A percentile compares a stretch with the other conserved stretches of the same genome.
These are phyloP conservation scores for Vulpes ferrilata DNA, from an alignment of 2,113 vertebrate genomes.

Conservation along the genomic window DNA sequence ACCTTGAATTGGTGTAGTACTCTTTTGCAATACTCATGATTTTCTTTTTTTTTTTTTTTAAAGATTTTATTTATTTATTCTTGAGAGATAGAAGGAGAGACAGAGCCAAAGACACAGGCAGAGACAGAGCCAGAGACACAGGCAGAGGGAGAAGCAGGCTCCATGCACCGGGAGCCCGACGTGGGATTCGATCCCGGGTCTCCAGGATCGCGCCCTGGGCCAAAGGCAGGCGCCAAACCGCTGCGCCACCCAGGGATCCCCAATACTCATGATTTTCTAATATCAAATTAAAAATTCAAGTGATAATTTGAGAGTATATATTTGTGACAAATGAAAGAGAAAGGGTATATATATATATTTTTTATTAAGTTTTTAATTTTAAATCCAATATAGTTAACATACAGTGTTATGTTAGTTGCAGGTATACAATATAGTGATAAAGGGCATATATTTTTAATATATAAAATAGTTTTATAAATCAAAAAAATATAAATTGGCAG, in stretches of 20 bases:
- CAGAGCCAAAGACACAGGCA: too few relatives aligned
- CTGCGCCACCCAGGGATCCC: too few relatives aligned
- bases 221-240: too few relatives aligned
- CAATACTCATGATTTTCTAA: neutral
- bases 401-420: neutral
- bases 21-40: neutral
- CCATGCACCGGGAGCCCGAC: too few relatives aligned
- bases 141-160: too few relatives aligned
- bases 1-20: neutral
- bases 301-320: neutral
- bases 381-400: neutral
- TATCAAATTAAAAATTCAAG: constrained; percentile 13
- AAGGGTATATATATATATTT: neutral
- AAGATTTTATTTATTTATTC: too few relatives aligned
- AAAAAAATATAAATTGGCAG: constrained; percentile 34
- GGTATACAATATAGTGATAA: neutral
- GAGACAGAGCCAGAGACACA: too few relatives aligned
- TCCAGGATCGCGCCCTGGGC: too few relatives aligned
- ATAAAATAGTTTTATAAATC: constrained; percentile 24
- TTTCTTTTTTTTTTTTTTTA: too few relatives aligned
- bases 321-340: constrained; percentile 8
- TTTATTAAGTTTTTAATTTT: neutral
- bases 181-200: too few relatives aligned
- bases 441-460: neutral
- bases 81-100: too few relatives aligned